phyloP scores from a whole-genome alignment of 2,888 invertebrate species.

The Cremastinae sp. region DNA sequence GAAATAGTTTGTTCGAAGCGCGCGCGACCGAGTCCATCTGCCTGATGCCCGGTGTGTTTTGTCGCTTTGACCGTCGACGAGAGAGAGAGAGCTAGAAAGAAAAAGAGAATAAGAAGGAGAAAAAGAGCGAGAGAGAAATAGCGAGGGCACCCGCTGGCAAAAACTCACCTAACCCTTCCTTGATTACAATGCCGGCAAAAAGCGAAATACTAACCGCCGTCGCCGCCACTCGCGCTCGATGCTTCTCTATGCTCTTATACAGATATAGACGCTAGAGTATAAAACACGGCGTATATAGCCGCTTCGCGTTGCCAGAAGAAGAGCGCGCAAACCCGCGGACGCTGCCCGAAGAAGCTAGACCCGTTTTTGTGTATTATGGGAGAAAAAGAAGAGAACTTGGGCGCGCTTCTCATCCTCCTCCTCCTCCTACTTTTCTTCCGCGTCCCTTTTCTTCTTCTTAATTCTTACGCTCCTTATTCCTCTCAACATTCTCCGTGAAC shows the following conservation, averaged over 20 bases:
- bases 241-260: constrained; percentile 47
- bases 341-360: constrained; percentile 79
- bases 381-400: constrained; percentile 65
- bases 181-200: constrained; percentile 80
- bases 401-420: constrained; percentile 66
- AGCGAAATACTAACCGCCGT: constrained; percentile 80
- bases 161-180: constrained; percentile 81
- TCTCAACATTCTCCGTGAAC: constrained; percentile 37
- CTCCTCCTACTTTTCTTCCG: constrained; percentile 28
- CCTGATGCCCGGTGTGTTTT: constrained; percentile 73
- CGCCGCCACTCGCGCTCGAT: constrained; percentile 80
- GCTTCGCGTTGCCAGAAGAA: constrained; percentile 44
- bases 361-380: constrained; percentile 75
- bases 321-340: constrained; percentile 79
- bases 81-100: constrained; percentile 61
- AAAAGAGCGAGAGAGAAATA: constrained; percentile 60
- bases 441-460: constrained; percentile 63
- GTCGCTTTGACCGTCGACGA: constrained; percentile 71
- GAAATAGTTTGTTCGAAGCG: constrained; percentile 55
- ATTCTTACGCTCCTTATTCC: constrained; percentile 42
- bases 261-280: constrained; percentile 32
- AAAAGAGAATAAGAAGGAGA: constrained; percentile 53
- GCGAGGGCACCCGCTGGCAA: constrained; percentile 70
- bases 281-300: constrained; percentile 24
- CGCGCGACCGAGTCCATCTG: constrained; percentile 80